Evolutionary conservation across 1,140 invertebrate genomes (phyloP).

Genomic region (Halictus rubicundus): DNA sequence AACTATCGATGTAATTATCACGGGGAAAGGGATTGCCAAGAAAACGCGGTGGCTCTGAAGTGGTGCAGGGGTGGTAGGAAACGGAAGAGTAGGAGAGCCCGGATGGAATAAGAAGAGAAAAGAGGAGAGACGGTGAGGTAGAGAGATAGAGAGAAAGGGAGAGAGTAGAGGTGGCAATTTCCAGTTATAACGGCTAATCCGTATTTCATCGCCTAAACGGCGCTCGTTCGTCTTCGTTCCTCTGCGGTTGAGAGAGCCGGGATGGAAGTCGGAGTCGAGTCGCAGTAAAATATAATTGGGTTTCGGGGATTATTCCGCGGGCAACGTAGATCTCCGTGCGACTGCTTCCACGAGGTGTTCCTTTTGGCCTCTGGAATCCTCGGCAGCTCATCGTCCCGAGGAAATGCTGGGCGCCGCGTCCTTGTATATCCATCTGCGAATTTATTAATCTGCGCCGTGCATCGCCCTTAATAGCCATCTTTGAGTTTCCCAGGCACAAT

Average conservation of each 20-base stretch:
- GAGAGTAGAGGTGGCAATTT: constrained; percentile 74
- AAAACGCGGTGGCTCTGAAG: background rate
- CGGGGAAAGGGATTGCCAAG: constrained; percentile 33
- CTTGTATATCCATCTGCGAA: constrained; percentile 40
- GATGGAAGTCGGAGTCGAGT: constrained; percentile 79
- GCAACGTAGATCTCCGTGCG: constrained; percentile 73
- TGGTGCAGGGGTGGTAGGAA: background rate
- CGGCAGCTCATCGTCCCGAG: constrained; percentile 48
- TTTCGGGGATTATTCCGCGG: constrained; percentile 79
- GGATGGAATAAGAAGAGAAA: background rate
- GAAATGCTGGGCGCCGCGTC: constrained; percentile 28
- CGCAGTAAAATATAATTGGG: constrained; percentile 81
- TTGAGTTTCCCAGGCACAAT: background rate
- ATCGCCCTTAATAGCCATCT: constrained; percentile 22
- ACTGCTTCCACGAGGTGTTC: constrained; percentile 68
- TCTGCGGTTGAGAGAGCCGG: constrained; percentile 66
- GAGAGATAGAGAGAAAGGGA: constrained; percentile 5
- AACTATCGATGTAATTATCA: constrained; percentile 56
- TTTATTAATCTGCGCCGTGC: constrained; percentile 57
- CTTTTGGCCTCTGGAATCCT: constrained; percentile 53
- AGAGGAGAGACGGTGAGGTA: constrained; percentile 7
- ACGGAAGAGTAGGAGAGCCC: constrained; percentile 56
- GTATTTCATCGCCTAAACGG: constrained; percentile 80
- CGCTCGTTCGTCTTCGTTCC: constrained; percentile 78
- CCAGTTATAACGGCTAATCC: constrained; percentile 80